Percentiles rank a stretch among this genome's conserved stretches.
phyloP scores from a whole-genome alignment of 2,888 invertebrate species.

The Dromius quadrimaculatus region DNA sequence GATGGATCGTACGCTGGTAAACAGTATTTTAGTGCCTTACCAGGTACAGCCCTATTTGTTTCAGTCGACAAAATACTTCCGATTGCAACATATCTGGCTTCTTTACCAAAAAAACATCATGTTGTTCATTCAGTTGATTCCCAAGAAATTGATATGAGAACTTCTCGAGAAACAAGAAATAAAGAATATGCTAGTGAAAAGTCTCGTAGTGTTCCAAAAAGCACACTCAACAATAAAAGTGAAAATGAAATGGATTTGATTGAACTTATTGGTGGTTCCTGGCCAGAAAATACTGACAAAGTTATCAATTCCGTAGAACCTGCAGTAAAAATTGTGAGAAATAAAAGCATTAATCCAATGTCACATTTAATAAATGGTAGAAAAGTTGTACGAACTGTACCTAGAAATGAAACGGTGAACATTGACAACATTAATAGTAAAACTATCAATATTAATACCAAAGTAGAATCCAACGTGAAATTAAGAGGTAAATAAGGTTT shows the following conservation, averaged over 20 bases:
- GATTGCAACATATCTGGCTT: conserved; percentile 19
- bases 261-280: conserved; percentile 62
- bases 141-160: conserved; percentile 5
- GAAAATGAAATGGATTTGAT: conserved; percentile 64
- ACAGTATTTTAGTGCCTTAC: conserved; percentile 63
- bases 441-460: conserved; percentile 1
- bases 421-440: background rate
- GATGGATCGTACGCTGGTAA: conserved; percentile 63
- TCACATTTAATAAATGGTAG: conserved; percentile 68
- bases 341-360: conserved; percentile 73
- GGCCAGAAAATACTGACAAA: conserved; percentile 55
- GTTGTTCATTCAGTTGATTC: conserved; percentile 10
- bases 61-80: conserved; percentile 63
- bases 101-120: conserved; percentile 13
- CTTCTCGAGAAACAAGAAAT: conserved; percentile 13
- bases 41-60: conserved; percentile 64
- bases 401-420: conserved; percentile 29
- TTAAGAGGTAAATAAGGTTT: background rate
- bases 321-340: conserved; percentile 60
- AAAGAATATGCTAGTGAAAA: conserved; percentile 52
- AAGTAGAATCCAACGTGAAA: background rate
- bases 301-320: conserved; percentile 22
- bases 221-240: conserved; percentile 55
- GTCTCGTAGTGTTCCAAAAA: conserved; percentile 54
- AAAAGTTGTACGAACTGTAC: conserved; percentile 17